Percentiles rank a stretch among this genome's conserved stretches.
phyloP scores from a whole-genome alignment of 2,888 invertebrate species.

The Pandemis corylana region DNA sequence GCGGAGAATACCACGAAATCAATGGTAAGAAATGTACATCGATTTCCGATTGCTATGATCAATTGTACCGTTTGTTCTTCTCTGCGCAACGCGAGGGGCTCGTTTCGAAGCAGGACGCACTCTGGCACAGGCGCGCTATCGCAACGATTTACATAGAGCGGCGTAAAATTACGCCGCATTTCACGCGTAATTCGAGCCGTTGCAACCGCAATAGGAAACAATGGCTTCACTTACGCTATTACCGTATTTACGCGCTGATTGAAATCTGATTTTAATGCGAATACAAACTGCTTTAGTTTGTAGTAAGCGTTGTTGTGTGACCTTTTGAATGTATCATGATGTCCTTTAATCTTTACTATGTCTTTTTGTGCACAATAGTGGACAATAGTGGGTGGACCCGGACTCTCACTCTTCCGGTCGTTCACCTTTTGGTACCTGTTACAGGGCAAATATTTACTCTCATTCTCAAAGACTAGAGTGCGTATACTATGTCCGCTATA shows the following conservation, averaged over 20 bases:
- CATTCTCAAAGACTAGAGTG: too few species aligned
- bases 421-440: too few species aligned
- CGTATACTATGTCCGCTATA: too few species aligned
- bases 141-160: constrained; percentile 36
- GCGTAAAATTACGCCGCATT: constrained; percentile 35
- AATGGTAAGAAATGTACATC: too few species aligned
- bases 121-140: constrained; percentile 27
- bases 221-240: constrained; percentile 31
- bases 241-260: constrained; percentile 10
- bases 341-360: background rate
- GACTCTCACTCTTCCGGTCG: too few species aligned
- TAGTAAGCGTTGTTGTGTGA: background rate
- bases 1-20: too few species aligned
- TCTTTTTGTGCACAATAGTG: too few species aligned
- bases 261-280: constrained; percentile 7
- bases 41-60: too few species aligned
- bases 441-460: too few species aligned
- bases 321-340: background rate
- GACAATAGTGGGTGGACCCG: too few species aligned
- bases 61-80: constrained; percentile 13
- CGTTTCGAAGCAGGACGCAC: constrained; percentile 26
- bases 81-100: constrained; percentile 28
- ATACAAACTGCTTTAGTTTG: background rate
- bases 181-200: constrained; percentile 28
- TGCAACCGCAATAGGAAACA: constrained; percentile 32